Evolutionary conservation across 1,140 invertebrate genomes (phyloP).

Genomic region (Plectus sambesii): DNA sequence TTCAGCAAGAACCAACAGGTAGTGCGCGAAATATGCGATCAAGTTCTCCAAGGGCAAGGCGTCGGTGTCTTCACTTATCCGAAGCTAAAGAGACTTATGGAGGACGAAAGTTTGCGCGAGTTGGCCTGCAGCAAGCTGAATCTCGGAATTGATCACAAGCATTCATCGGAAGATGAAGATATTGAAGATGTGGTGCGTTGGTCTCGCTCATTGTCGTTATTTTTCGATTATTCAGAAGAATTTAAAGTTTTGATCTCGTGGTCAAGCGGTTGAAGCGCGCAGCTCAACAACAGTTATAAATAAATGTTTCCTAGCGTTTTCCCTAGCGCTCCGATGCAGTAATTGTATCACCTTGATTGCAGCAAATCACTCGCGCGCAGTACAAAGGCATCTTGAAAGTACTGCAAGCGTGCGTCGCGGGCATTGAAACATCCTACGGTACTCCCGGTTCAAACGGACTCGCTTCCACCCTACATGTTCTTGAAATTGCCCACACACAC

Average conservation of each 20-base stretch:
- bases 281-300: too few species aligned
- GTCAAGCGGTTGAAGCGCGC: too few species aligned
- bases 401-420: conserved; percentile 71
- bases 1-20: conserved; percentile 55
- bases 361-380: conserved; percentile 73
- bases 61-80: conserved; percentile 91
- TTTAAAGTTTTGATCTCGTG: too few species aligned
- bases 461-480: conserved; percentile 63
- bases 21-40: conserved; percentile 65
- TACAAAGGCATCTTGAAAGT: conserved; percentile 95
- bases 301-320: too few species aligned
- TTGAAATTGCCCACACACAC: conserved; percentile 96
- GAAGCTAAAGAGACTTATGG: conserved; percentile 88
- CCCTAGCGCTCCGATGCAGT: too few species aligned
- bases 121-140: conserved; percentile 89
- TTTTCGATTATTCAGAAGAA: too few species aligned
- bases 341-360: conserved; percentile 24
- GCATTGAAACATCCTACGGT: conserved; percentile 76
- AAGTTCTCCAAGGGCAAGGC: conserved; percentile 85
- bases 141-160: conserved; percentile 78
- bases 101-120: conserved; percentile 94
- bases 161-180: conserved; percentile 78
- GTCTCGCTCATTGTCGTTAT: conserved; percentile 10
- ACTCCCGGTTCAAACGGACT: conserved; percentile 91
- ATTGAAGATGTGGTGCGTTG: conserved; percentile 86